A percentile compares a stretch with the other conserved stretches of the same genome.
Evolutionary conservation across 2,113 vertebrate genomes (phyloP).

Genomic region (Elgaria multicarinata): DNA sequence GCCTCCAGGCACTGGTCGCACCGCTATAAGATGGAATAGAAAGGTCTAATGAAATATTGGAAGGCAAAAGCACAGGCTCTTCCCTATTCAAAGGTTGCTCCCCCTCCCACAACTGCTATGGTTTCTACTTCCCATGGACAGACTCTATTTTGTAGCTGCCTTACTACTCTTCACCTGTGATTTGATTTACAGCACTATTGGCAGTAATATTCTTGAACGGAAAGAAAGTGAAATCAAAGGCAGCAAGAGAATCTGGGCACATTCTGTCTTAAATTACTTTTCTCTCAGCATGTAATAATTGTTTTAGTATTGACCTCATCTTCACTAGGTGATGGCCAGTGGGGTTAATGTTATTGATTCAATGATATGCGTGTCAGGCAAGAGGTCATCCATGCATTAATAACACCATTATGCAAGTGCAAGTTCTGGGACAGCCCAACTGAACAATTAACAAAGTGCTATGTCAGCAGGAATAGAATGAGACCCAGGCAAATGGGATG

Average conservation of each 20-base stretch:
- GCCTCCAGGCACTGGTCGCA: too few relatives aligned
- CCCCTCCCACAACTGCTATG: too few relatives aligned
- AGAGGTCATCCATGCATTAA: background rate
- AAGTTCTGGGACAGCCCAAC: background rate
- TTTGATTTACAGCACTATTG: background rate
- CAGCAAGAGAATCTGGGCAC: background rate
- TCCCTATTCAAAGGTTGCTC: background rate
- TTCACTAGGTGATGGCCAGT: background rate
- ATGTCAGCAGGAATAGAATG: background rate
- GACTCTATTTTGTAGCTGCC: background rate
- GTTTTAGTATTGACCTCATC: conserved; percentile 17
- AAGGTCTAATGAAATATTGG: background rate
- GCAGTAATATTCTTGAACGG: background rate
- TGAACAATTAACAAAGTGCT: background rate
- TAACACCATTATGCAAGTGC: background rate
- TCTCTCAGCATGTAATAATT: background rate
- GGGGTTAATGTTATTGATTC: background rate
- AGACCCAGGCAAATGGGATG: background rate
- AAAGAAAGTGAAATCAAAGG: background rate
- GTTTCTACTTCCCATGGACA: background rate
- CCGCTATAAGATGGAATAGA: background rate
- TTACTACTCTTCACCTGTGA: background rate
- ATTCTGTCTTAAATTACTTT: background rate
- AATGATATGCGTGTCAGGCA: background rate
- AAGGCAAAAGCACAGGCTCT: background rate